Evolutionary conservation across 2,113 vertebrate species (phyloP).

Genomic region (Panthera uncia): DNA sequence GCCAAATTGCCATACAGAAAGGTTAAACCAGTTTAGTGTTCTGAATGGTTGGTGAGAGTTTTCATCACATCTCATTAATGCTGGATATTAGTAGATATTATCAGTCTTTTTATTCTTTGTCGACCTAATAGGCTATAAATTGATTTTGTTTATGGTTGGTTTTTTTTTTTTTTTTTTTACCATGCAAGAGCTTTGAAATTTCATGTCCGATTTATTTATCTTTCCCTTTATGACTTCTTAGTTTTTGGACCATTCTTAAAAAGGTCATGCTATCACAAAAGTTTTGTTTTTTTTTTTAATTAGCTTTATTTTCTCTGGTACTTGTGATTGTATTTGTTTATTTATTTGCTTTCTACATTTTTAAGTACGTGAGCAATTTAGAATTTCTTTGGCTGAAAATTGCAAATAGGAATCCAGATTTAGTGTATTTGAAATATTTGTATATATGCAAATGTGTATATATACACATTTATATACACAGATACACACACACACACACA

Average conservation of each 20-base stretch:
- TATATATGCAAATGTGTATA: no score
- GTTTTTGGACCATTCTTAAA: neutral
- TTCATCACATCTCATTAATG: neutral
- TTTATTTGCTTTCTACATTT: conserved; percentile 39
- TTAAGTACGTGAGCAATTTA: conserved; percentile 46
- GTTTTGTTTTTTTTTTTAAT: neutral
- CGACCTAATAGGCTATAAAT: neutral
- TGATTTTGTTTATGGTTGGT: neutral
- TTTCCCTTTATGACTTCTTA: neutral
- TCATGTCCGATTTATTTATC: neutral
- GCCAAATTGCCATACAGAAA: neutral
- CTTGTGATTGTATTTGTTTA: neutral
- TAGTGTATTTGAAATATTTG: neutral
- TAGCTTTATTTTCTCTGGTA: conserved; percentile 1
- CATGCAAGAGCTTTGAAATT: neutral
- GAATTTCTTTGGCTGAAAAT: conserved; percentile 27
- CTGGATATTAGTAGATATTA: neutral
- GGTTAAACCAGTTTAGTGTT: neutral
- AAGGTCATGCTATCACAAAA: neutral
- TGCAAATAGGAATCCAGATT: conserved; percentile 4
- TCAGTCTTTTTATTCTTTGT: neutral
- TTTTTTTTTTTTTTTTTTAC: conserved; percentile 29
- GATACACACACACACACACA: no score
- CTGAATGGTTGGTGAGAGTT: neutral
- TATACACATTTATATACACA: neutral